Conservation (phyloP, 2,797 vertebrate species). For the Emydoidea blandingii region DNA sequence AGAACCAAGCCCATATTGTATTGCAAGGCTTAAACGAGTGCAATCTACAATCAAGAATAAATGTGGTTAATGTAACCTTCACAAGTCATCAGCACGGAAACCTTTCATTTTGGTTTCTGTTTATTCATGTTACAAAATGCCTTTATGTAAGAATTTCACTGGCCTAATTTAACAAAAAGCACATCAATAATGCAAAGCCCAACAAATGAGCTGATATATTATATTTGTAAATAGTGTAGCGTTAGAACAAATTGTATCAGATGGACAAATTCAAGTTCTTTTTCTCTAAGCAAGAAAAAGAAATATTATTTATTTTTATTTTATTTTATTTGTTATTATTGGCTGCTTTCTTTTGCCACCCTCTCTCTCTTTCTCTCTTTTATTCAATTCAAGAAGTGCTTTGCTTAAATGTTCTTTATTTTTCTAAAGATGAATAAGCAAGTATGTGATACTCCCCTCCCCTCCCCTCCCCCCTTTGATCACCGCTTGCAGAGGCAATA, state of each 20-base stretch:
- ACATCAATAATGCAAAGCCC: slow-evolving; percentile 40
- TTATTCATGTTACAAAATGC: slow-evolving; percentile 21
- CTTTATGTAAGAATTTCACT: slow-evolving; percentile 42
- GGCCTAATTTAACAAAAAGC: slow-evolving; percentile 40
- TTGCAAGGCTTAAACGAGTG: background rate
- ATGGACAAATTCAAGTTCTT: slow-evolving; percentile 3
- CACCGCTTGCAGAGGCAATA: too few relatives aligned
- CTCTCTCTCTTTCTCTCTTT: background rate
- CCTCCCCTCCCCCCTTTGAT: too few relatives aligned
- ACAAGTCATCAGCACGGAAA: slow-evolving; percentile 29
- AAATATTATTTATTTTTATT: background rate
- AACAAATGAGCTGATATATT: background rate
- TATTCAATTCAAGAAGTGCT: background rate
- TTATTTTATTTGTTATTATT: background rate
- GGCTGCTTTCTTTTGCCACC: background rate
- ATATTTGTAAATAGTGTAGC: slow-evolving; percentile 19
- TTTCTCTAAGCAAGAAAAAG: background rate
- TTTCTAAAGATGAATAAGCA: background rate
- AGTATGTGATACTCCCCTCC: too few relatives aligned
- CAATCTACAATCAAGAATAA: slow-evolving; percentile 24
- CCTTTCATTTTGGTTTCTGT: slow-evolving; percentile 36
- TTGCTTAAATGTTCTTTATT: background rate
- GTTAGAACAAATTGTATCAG: background rate
- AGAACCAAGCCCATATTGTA: background rate
- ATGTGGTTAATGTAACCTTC: slow-evolving; percentile 43